phyloP scores from a whole-genome alignment of 1,140 invertebrate genomes.

The Anoplophora glabripennis region DNA sequence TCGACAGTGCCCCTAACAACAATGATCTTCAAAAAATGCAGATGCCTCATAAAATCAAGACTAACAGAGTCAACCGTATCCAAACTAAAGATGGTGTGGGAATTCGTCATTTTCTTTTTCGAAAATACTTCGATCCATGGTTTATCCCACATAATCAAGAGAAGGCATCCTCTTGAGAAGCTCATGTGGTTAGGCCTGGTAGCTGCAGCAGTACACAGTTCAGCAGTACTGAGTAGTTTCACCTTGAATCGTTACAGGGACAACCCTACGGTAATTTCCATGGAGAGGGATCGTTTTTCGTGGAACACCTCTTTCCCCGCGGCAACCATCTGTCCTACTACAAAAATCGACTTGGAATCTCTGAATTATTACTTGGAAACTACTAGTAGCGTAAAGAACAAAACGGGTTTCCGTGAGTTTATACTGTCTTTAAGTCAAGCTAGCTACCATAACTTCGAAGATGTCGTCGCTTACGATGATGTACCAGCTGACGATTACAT shows the following conservation, averaged over 20 bases:
- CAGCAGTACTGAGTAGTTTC: constrained; percentile 53
- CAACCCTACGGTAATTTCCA: constrained; percentile 68
- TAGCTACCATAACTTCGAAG: constrained; percentile 57
- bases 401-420: constrained; percentile 53
- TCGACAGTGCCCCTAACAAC: no score
- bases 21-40: no score
- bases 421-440: constrained; percentile 55
- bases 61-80: no score
- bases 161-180: constrained; percentile 33
- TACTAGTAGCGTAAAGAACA: constrained; percentile 46
- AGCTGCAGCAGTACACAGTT: constrained; percentile 48
- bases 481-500: constrained; percentile 57
- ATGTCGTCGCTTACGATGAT: constrained; percentile 51
- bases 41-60: no score
- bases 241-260: constrained; percentile 64
- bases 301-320: constrained; percentile 71
- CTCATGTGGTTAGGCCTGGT: constrained; percentile 53
- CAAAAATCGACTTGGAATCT: constrained; percentile 35
- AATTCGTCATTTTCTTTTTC: constrained; percentile 23
- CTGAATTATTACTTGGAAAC: constrained; percentile 36
- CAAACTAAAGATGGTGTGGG: background rate
- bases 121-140: constrained; percentile 26
- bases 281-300: constrained; percentile 67
- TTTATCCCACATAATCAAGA: constrained; percentile 21
- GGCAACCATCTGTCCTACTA: constrained; percentile 52